Base-by-base conservation (phyloP, 1,140 invertebrate genomes). In the Pseudomyrmex flavicornis region DNA sequence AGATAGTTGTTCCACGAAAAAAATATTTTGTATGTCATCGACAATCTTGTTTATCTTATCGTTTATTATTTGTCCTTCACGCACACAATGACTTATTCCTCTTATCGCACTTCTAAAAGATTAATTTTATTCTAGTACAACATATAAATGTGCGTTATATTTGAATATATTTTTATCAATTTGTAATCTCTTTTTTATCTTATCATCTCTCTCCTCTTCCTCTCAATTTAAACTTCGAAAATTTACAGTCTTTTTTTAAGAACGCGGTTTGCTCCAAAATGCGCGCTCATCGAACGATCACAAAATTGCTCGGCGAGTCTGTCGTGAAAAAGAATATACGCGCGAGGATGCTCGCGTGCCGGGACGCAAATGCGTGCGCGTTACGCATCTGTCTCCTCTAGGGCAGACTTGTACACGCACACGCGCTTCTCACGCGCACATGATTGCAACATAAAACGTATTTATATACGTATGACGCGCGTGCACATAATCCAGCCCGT, bases 331-430 rank as follows among this genome's bases (percentile, higher is more conserved):
- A 82, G 79, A 83, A 50, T 61, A 35, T 35, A 5, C 26, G 35
- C 15, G 52, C 58, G 87, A 75, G 48, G 77, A 73, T 58, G 74
- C 84, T 88, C 85, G 87, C 87, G 87, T 89, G 87, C 86, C 82
- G 66, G 68, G 76, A 84, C 76, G 84, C 61, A 89, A 89, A 88
- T 84, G 88, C 87, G 77, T 85, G 89, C 73, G 83, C 80, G 76
- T 54, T 89, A 88, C 85, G 86, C 89, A 90, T 90, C 89, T 88
- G 88, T 89, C 88, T 86, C 84, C 80, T 83, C 26, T 85, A 75
- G 77, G 54, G 82, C 84, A 84, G 44, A 17, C 85, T 73, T 56
- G 65, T 70, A 85, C 82, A 87, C 84, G 85, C 72, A 82, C 82
- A 77, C 66, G 56, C 65, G 58, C 22, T 35, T 15, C 15, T 65